Evolutionary conservation across 2,888 invertebrate genomes (phyloP).

Genomic region (Phalera bucephala): DNA sequence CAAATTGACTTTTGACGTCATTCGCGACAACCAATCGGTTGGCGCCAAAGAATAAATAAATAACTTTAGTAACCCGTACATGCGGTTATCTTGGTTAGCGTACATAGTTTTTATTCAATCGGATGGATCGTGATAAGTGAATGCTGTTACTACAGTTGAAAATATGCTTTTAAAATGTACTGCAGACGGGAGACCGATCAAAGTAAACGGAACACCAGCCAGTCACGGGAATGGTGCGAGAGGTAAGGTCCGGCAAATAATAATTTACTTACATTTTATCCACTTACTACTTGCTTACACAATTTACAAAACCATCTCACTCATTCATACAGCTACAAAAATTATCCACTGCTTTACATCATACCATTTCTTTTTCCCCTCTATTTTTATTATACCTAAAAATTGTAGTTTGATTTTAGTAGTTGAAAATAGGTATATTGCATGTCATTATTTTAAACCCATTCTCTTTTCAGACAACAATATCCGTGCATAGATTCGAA

Average conservation of each 20-base stretch:
- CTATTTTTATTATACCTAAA: too few species aligned
- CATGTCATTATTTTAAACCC: neutral
- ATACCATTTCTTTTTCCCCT: too few species aligned
- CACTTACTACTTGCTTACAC: too few species aligned
- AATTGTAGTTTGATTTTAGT: too few species aligned
- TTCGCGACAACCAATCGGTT: constrained; percentile 63
- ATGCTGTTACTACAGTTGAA: constrained; percentile 40
- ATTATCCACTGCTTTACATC: too few species aligned
- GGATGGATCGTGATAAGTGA: constrained; percentile 60
- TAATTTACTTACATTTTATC: neutral
- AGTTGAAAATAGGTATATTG: neutral
- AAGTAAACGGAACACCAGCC: constrained; percentile 71
- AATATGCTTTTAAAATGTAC: constrained; percentile 80
- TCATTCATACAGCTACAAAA: too few species aligned
- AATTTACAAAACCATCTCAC: too few species aligned
- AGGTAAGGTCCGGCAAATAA: constrained; percentile 56
- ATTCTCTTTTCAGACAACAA: too few species aligned
- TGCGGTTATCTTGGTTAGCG: constrained; percentile 49
- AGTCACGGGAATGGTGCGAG: constrained; percentile 73
- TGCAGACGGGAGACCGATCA: constrained; percentile 77
- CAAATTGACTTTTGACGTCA: constrained; percentile 78
- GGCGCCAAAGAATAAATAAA: constrained; percentile 52
- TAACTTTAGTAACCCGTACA: constrained; percentile 15
- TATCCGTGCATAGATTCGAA: too few species aligned
- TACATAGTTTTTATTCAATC: constrained; percentile 45